Evolutionary conservation across 2,888 invertebrate genomes (phyloP).

Genomic region (Chorisops tibialis): DNA sequence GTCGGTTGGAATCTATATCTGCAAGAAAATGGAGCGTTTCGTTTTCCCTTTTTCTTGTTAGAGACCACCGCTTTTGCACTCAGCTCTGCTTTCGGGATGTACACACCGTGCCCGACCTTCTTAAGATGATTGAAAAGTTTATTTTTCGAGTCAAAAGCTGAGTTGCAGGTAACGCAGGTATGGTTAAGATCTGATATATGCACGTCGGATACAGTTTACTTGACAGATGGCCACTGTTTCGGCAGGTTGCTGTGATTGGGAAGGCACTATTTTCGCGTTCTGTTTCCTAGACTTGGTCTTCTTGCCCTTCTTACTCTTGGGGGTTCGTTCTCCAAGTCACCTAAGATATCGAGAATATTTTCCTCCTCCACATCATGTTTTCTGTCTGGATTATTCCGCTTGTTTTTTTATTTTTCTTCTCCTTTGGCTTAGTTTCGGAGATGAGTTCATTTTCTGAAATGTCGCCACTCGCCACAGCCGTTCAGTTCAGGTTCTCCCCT

Average conservation of each 20-base stretch:
- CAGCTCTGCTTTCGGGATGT: conserved; percentile 57
- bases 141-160: conserved; percentile 78
- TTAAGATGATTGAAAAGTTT: conserved; percentile 88
- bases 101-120: conserved; percentile 78
- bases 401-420: conserved; percentile 34
- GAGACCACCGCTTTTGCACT: not conserved
- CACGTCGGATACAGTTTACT: conserved; percentile 35
- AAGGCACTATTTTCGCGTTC: no score
- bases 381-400: conserved; percentile 28
- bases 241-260: not conserved
- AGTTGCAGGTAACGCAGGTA: conserved; percentile 71
- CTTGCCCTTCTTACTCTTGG: conserved; percentile 21
- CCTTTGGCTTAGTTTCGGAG: conserved; percentile 26
- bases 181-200: conserved; percentile 36
- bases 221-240: conserved; percentile 23
- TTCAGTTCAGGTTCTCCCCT: not conserved
- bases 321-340: conserved; percentile 5
- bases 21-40: conserved; percentile 59
- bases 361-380: conserved; percentile 31
- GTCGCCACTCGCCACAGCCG: not conserved
- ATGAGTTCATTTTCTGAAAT: not conserved
- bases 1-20: conserved; percentile 79
- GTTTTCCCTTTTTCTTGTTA: conserved; percentile 24
- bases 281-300: conserved; percentile 21
- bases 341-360: conserved; percentile 35